A percentile compares a stretch with the other conserved stretches of the same genome.
These are phyloP conservation scores for Thamnaconus septentrionalis DNA, from an alignment of 2,113 vertebrate species.

Conservation along the genomic window DNA sequence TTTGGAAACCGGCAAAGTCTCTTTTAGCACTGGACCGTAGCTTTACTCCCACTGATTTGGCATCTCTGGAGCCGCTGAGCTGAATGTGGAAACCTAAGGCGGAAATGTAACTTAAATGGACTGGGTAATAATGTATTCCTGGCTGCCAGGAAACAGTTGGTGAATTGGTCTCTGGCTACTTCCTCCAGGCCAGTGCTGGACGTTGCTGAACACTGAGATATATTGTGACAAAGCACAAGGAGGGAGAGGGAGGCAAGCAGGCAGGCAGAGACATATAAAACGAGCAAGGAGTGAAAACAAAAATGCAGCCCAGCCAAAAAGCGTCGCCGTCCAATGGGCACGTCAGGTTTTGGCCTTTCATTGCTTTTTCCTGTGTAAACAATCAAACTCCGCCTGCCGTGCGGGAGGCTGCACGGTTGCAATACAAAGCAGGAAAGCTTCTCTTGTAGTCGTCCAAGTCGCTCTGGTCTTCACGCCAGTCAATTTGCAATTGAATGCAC, in stretches of 20 bases:
- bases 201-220: constrained; percentile 37
- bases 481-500: too few relatives aligned
- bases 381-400: background rate
- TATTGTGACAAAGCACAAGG: constrained; percentile 38
- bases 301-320: background rate
- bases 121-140: constrained; percentile 58
- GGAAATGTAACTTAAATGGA: constrained; percentile 67
- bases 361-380: constrained; percentile 15
- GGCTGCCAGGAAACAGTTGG: constrained; percentile 65
- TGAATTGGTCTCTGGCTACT: constrained; percentile 44
- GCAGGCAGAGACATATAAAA: constrained; percentile 17
- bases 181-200: constrained; percentile 42
- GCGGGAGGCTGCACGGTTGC: background rate
- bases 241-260: constrained; percentile 12
- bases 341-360: constrained; percentile 31
- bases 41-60: constrained; percentile 61
- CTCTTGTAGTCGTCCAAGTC: too few relatives aligned
- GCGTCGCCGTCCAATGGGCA: constrained; percentile 10
- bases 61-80: constrained; percentile 36
- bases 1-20: constrained; percentile 12
- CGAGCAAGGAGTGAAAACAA: constrained; percentile 14
- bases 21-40: constrained; percentile 59
- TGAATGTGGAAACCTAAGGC: constrained; percentile 65
- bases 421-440: background rate
- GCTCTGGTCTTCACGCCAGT: too few relatives aligned